A percentile compares a stretch with the other conserved stretches of the same genome.
Evolutionary conservation across 1,140 invertebrate species (phyloP).

Genomic region (Drosophila neocordata): DNA sequence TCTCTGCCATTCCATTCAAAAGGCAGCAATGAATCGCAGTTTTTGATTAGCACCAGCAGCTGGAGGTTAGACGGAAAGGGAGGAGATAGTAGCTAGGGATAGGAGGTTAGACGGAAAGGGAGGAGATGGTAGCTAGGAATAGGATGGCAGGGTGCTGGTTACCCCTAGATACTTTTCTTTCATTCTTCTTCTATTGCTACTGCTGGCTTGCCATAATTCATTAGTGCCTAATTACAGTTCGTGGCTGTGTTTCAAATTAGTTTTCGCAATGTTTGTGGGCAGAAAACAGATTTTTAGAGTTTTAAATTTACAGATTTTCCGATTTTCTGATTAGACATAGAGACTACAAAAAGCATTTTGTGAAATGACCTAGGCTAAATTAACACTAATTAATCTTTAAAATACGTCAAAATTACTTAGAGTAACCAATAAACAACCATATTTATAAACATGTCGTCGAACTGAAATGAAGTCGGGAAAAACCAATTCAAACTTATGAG

Average conservation of each 20-base stretch:
- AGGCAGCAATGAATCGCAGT: conserved; percentile 68
- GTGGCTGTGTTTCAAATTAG: conserved; percentile 53
- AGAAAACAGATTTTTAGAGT: conserved; percentile 24
- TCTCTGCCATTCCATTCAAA: conserved; percentile 14
- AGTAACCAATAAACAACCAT: too few relatives aligned
- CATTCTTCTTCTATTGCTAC: conserved; percentile 1
- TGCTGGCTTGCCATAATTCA: conserved; percentile 43
- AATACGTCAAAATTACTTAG: too few relatives aligned
- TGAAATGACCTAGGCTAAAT: neutral
- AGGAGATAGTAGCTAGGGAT: neutral
- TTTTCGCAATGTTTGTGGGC: conserved; percentile 16
- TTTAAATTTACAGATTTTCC: conserved; percentile 8
- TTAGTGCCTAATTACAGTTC: conserved; percentile 64
- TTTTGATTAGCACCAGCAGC: conserved; percentile 72
- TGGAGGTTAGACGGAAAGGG: conserved; percentile 12
- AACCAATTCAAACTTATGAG: too few relatives aligned
- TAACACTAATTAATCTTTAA: neutral
- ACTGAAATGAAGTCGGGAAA: too few relatives aligned
- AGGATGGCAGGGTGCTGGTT: conserved; percentile 48
- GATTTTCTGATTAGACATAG: conserved; percentile 43
- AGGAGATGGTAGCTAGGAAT: neutral
- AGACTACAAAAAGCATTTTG: conserved; percentile 1
- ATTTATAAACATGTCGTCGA: too few relatives aligned
- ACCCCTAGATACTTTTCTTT: conserved; percentile 35
- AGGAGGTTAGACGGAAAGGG: neutral